Conservation (phyloP, 2,888 invertebrate genomes). For the Epicampocera succincta region DNA sequence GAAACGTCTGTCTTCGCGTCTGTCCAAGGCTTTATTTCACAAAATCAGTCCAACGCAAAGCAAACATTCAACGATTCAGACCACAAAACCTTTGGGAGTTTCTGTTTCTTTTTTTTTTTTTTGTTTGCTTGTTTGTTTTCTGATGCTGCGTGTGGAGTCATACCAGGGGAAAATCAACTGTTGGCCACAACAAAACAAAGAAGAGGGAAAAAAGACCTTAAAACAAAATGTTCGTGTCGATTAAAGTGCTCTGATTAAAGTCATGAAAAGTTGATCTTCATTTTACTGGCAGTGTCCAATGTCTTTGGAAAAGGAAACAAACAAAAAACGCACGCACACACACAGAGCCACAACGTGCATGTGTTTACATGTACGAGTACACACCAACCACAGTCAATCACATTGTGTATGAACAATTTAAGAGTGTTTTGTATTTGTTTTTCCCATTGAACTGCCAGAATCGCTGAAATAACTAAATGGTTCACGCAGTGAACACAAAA, state of each 20-base stretch:
- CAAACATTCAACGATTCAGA: conserved; percentile 39
- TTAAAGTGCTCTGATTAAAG: conserved; percentile 73
- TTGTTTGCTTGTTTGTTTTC: neutral
- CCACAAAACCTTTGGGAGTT: conserved; percentile 67
- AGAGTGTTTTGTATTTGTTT: conserved; percentile 34
- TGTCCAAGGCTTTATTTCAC: conserved; percentile 6
- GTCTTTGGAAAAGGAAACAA: neutral
- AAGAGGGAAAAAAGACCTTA: conserved; percentile 44
- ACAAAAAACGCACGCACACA: no score
- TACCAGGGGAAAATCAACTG: conserved; percentile 30
- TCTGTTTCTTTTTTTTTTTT: conserved; percentile 36
- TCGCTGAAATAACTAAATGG: conserved; percentile 55
- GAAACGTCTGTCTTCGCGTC: conserved; percentile 18
- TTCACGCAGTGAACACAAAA: conserved; percentile 67
- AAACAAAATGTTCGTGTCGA: conserved; percentile 73
- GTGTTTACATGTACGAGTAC: conserved; percentile 42
- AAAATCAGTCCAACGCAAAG: conserved; percentile 32
- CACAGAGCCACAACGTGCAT: no score
- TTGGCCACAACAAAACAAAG: conserved; percentile 1
- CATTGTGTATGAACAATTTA: conserved; percentile 25
- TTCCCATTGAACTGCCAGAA: conserved; percentile 26
- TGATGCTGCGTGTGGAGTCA: conserved; percentile 66
- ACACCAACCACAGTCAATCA: conserved; percentile 62
- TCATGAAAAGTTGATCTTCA: conserved; percentile 69
- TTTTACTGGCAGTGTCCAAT: conserved; percentile 23